Evolutionary conservation across 1,140 invertebrate species (phyloP), one percentile per base, ranked within the genome.

Genomic region (Diorhabda sublineata): DNA sequence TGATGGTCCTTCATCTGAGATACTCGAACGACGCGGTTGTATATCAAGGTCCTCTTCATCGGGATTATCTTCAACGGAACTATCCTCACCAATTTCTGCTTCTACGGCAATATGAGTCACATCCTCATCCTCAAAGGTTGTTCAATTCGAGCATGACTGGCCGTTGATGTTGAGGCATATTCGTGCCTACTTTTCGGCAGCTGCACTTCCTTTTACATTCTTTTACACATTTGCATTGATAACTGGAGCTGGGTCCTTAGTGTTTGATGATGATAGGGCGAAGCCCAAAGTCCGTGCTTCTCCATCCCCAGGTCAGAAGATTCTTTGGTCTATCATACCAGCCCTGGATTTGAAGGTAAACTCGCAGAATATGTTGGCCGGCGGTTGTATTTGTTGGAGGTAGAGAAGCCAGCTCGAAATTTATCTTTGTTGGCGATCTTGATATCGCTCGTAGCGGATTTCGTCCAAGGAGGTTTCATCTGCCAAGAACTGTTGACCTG

Each of bases 301-400:
- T 66, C 64, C 64, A 66, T 3, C 52, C 64, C 57, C 64, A 66
- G 7, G 3, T 9, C 6, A n/a, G 6, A 45, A 42, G 9, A 26
- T 42, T 41, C 64, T 57, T 42, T 41, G 7, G 6, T 66, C 45
- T 7, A 26, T 26, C 26, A 26, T 26, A 26, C 26, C 26, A 26
- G 26, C 26, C 26, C 1, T 26, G 1, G 26, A 66, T 8, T 66
- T 66, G 64, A n/a, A 59, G 52, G n/a, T 58, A 66, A n/a, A 66
- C 64, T n/a, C 47, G 45, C 3, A 66, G 52, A 11, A 58, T 4
- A 56, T 66, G 44, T 66, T 66, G 45, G n/a, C 7, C 52, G 45
- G 64, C 26, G n/a, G 64, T 47, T 66, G 45, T 47, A 57, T 66
- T 58, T 57, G 52, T 66, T 26, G 64, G 64, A 59, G 57, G 64